These are phyloP conservation scores for Apis laboriosa DNA, from an alignment of 1,140 invertebrate species.

Conservation along the genomic window DNA sequence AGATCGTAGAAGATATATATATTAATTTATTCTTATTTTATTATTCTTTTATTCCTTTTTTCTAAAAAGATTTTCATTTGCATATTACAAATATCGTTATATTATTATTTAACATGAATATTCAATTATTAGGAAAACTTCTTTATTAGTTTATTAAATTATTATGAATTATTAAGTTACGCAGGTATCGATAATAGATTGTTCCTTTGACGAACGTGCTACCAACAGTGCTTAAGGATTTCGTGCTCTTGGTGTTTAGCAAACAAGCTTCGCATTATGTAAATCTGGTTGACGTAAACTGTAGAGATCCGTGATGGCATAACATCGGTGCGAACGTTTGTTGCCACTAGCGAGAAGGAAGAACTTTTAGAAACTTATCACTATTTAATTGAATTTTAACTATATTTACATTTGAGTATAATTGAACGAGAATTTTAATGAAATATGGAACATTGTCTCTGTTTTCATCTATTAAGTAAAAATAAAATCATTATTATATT, in stretches of 20 bases:
- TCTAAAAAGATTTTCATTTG: too few species aligned
- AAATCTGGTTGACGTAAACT: not conserved
- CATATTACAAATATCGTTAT: too few species aligned
- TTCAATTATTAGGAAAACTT: not conserved
- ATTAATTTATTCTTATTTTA: too few species aligned
- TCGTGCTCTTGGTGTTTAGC: not conserved
- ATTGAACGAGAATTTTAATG: not conserved
- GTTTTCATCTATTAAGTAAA: too few species aligned
- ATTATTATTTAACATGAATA: too few species aligned
- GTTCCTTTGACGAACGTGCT: not conserved
- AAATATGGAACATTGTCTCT: too few species aligned
- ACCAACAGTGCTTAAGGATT: too few species aligned
- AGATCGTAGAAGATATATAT: too few species aligned
- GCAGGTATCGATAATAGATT: not conserved
- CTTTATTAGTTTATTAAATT: slow-evolving; percentile 16
- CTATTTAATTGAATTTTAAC: not conserved
- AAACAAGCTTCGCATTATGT: not conserved
- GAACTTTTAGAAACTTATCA: not conserved
- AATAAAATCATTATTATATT: too few species aligned
- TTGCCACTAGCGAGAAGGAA: not conserved
- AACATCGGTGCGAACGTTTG: not conserved
- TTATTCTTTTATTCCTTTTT: too few species aligned
- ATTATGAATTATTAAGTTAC: not conserved
- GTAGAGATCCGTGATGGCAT: not conserved
- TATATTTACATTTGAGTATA: not conserved